Evolutionary conservation across 1,140 invertebrate species (phyloP).

Genomic region (Heliconius himera): DNA sequence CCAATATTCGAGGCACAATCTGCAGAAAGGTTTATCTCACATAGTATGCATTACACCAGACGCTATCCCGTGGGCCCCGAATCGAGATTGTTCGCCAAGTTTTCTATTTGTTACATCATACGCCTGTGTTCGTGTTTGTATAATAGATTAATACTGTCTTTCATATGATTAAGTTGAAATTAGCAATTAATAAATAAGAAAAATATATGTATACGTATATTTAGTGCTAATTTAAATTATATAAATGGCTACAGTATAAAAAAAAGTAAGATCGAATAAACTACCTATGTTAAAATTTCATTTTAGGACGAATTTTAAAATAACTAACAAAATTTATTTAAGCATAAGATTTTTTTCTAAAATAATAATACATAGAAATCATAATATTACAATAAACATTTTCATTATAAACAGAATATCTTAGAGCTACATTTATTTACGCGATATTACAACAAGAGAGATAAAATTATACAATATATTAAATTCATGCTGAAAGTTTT

Average conservation of each 20-base stretch:
- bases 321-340: too few species aligned
- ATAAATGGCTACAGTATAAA: too few species aligned
- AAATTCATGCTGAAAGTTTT: slow-evolving; percentile 41
- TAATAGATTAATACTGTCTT: slow-evolving; percentile 58
- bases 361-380: neutral
- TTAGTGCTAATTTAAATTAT: too few species aligned
- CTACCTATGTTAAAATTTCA: too few species aligned
- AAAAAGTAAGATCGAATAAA: too few species aligned
- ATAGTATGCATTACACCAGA: slow-evolving; percentile 42
- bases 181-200: neutral
- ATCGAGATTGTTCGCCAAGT: slow-evolving; percentile 58
- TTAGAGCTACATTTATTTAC: neutral
- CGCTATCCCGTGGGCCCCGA: slow-evolving; percentile 50
- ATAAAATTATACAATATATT: slow-evolving; percentile 21
- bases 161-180: slow-evolving; percentile 20
- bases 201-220: too few species aligned
- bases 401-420: neutral
- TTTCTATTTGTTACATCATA: slow-evolving; percentile 49
- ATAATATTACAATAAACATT: neutral
- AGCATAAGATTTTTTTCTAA: too few species aligned
- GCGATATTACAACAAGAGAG: neutral
- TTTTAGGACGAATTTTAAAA: too few species aligned
- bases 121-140: slow-evolving; percentile 53
- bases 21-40: slow-evolving; percentile 15
- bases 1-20: slow-evolving; percentile 18